Evolutionary conservation across 2,113 vertebrate species (phyloP).

Genomic region (Charadrius vociferus): DNA sequence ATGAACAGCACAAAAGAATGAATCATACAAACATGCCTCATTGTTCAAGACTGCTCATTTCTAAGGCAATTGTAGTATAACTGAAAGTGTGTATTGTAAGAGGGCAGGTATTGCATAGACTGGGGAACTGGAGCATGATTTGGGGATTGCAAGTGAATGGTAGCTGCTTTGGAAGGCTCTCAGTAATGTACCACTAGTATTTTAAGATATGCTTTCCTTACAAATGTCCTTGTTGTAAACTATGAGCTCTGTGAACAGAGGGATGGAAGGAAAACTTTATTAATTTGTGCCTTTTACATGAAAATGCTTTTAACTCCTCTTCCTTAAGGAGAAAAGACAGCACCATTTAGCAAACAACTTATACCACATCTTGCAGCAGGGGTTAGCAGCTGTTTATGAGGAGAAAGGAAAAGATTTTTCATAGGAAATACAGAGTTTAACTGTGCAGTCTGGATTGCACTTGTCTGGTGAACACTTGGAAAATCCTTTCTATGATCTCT

Average conservation of each 20-base stretch:
- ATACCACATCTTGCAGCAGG: not conserved
- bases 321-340: not conserved
- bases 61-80: not conserved
- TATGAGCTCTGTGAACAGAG: not conserved
- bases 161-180: not conserved
- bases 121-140: not conserved
- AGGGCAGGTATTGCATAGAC: not conserved
- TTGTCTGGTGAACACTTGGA: not conserved
- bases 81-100: not conserved
- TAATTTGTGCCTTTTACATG: not conserved
- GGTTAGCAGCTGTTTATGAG: not conserved
- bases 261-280: not conserved
- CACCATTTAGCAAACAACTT: not conserved
- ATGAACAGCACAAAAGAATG: constrained; percentile 8
- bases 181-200: not conserved
- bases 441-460: not conserved
- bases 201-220: not conserved
- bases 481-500: not conserved
- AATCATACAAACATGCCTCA: not conserved
- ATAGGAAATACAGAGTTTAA: not conserved
- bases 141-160: not conserved
- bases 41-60: constrained; percentile 4
- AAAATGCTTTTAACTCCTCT: constrained; percentile 11
- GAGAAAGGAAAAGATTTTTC: not conserved
- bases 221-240: not conserved